These are phyloP conservation scores for Tolmerus cingulatus DNA, from an alignment of 2,888 invertebrate genomes.

Conservation along the genomic window DNA sequence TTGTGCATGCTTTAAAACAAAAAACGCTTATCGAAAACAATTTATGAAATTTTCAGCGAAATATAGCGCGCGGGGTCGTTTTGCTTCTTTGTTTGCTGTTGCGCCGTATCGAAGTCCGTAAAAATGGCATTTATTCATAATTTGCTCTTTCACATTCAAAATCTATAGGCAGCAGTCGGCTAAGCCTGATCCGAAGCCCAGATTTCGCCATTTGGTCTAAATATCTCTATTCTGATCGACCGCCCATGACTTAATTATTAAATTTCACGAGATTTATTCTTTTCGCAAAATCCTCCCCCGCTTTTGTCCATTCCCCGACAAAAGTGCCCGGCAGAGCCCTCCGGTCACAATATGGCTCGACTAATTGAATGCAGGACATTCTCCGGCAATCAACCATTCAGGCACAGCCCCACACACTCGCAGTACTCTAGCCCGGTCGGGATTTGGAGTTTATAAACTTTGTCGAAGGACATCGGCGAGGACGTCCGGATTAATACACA, in stretches of 20 bases:
- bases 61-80: background rate
- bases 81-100: background rate
- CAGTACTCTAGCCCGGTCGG: background rate
- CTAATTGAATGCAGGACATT: slow-evolving; percentile 17
- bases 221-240: background rate
- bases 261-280: slow-evolving; percentile 12
- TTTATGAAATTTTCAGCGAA: background rate
- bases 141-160: background rate
- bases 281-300: background rate
- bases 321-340: background rate
- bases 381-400: slow-evolving; percentile 1
- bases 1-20: background rate
- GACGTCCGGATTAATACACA: background rate
- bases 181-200: background rate
- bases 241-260: background rate
- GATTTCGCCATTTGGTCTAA: background rate
- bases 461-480: background rate
- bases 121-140: background rate
- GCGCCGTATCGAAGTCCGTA: background rate
- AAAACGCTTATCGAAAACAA: background rate
- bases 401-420: background rate
- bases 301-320: slow-evolving; percentile 15
- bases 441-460: slow-evolving; percentile 20
- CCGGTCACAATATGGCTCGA: background rate
- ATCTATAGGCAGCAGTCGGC: background rate